Evolutionary conservation across 2,797 vertebrate species (phyloP), one percentile per base, ranked within the genome.

Genomic region (Miichthys miiuy): DNA sequence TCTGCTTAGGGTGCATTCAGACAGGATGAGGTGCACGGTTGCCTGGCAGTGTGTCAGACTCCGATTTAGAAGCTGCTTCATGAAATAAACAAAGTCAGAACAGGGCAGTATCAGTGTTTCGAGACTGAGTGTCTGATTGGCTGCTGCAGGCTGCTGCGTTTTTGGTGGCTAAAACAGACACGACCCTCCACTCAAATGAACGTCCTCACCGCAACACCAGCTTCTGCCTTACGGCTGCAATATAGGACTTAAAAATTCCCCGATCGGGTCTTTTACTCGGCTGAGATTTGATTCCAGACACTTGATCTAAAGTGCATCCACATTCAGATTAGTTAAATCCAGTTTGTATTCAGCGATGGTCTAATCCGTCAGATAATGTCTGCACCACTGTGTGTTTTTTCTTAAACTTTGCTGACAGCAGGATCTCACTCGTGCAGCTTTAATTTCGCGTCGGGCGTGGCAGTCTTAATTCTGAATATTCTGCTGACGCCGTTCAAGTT

Each of bases 401-500:
- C 58, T 25, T 2, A 34, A 34, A 46, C 38, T 71, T 17, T 69
- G 20, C 17, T 3, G 41, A 58, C 2, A 68, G 67, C 25, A 58
- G 30, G 61, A 65, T 63, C 16, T 42, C 21, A 41, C 77, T 42
- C 66, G 61, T 65, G 58, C 57, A 71, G 10, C 73, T 75, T 52
- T 65, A 48, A 56, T 3, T 12, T 64, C 27, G 25, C 18, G 18
- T 48, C 74, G 68, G 81, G 72, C 73, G 79, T 34, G 25, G 64
- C 50, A 57, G 46, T 67, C 11, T n/a, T 68, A 14, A 48, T 58
- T 78, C 41, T 56, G 52, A 79, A 60, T 80, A 70, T 78, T 84
- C n/a, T 88, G 88, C 88, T 91, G 88, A 88, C 88, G 25, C 12
- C 46, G 82, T 67, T 74, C 2, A 72, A 79, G 17, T 71, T 55